Evolutionary conservation across 2,797 vertebrate species (phyloP).

Genomic region (Schizothorax lantsangensis): DNA sequence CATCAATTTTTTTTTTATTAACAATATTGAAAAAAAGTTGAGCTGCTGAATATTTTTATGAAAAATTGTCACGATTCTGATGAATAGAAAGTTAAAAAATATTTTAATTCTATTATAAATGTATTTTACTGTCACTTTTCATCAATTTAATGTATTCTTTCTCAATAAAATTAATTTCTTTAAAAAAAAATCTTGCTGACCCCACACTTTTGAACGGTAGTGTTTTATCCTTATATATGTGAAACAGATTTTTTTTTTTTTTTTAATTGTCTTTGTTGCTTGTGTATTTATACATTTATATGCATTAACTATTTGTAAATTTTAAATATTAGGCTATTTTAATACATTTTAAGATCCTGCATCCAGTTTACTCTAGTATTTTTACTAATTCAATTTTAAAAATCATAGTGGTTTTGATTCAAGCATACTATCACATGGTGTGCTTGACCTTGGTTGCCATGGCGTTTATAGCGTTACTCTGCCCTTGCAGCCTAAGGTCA

Average conservation of each 20-base stretch:
- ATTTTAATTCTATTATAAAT: not conserved
- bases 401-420: constrained; percentile 16
- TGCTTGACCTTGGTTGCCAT: constrained; percentile 77
- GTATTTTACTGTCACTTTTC: not conserved
- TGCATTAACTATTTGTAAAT: not conserved
- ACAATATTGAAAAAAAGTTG: not conserved
- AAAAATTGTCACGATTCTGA: not conserved
- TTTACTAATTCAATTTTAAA: not conserved
- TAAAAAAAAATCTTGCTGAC: not conserved
- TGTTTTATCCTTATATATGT: not conserved
- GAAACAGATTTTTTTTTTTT: not conserved
- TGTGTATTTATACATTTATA: not conserved
- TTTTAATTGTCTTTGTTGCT: not conserved
- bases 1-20: not conserved
- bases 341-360: not conserved
- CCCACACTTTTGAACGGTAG: not conserved
- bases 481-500: constrained; percentile 99
- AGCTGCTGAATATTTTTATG: not conserved
- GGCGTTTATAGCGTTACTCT: constrained; percentile 98
- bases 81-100: not conserved
- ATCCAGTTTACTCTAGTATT: not conserved
- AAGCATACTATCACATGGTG: constrained; percentile 55
- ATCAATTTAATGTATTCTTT: not conserved
- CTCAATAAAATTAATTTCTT: not conserved
- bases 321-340: not conserved